Evolutionary conservation across 2,888 invertebrate species (phyloP).

Genomic region (Trissoscelio sp.): DNA sequence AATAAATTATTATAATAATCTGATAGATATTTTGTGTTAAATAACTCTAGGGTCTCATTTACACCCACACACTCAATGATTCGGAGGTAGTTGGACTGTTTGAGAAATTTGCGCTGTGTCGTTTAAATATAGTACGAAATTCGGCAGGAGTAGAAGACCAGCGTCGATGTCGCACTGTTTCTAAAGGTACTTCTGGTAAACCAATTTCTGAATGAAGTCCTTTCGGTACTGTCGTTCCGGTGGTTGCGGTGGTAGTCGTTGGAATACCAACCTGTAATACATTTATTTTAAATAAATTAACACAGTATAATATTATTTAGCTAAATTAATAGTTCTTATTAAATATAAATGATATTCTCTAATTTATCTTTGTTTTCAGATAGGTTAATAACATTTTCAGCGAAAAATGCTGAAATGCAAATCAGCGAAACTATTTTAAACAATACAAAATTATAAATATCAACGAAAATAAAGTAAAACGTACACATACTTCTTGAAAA

Average conservation of each 20-base stretch:
- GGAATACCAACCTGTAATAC: conserved; percentile 91
- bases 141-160: conserved; percentile 82
- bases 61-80: conserved; percentile 82
- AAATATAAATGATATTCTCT: too few relatives aligned
- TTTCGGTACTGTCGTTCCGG: conserved; percentile 74
- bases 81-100: conserved; percentile 75
- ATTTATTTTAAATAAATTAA: too few relatives aligned
- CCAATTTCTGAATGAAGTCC: conserved; percentile 81
- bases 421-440: too few relatives aligned
- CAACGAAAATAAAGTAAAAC: too few relatives aligned
- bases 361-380: too few relatives aligned
- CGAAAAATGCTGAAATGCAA: too few relatives aligned
- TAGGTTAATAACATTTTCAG: too few relatives aligned
- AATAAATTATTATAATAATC: conserved; percentile 18
- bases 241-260: conserved; percentile 65
- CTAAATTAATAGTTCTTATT: too few relatives aligned
- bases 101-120: conserved; percentile 77
- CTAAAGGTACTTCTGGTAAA: conserved; percentile 79
- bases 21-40: background rate
- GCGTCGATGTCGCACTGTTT: conserved; percentile 78
- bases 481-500: conserved; percentile 83
- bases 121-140: conserved; percentile 78
- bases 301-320: too few relatives aligned
- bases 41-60: conserved; percentile 14
- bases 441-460: too few relatives aligned